phyloP scores from a whole-genome alignment of 2,113 vertebrate species.

The Triplophysa dalaica region DNA sequence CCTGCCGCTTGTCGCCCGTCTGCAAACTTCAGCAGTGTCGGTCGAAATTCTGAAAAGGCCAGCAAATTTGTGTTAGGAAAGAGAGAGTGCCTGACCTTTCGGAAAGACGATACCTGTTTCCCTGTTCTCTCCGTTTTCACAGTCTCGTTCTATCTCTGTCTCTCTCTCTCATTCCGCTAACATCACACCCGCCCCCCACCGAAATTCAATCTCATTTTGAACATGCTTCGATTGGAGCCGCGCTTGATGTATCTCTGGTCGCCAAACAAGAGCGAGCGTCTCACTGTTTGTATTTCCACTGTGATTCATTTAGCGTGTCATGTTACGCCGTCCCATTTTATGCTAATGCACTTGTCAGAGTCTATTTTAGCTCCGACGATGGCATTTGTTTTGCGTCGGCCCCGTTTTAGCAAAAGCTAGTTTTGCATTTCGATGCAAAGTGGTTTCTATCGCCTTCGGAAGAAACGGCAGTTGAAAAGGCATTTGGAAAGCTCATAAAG shows the following conservation, averaged over 20 bases:
- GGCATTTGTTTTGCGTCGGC: constrained; percentile 50
- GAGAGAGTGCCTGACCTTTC: constrained; percentile 56
- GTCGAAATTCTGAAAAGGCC: constrained; percentile 53
- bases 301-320: constrained; percentile 54
- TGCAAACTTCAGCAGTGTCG: constrained; percentile 33
- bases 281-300: constrained; percentile 52
- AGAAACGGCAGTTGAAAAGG: constrained; percentile 36
- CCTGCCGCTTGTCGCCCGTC: constrained; percentile 8
- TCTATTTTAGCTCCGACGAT: constrained; percentile 52
- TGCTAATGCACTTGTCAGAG: constrained; percentile 57
- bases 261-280: constrained; percentile 45
- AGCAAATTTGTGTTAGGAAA: constrained; percentile 47
- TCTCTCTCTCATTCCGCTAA: constrained; percentile 24
- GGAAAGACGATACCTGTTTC: constrained; percentile 55
- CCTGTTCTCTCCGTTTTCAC: constrained; percentile 34
- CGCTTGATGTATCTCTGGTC: constrained; percentile 48
- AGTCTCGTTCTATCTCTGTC: constrained; percentile 2
- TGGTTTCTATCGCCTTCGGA: constrained; percentile 39
- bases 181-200: constrained; percentile 14
- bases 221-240: constrained; percentile 31
- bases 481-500: constrained; percentile 45
- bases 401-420: constrained; percentile 43
- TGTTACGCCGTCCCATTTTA: constrained; percentile 47
- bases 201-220: constrained; percentile 50
- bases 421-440: constrained; percentile 47